A percentile compares a stretch with the other conserved stretches of the same genome.
Evolutionary conservation across 2,888 invertebrate genomes (phyloP).

Genomic region (Sminthurinus aureus): DNA sequence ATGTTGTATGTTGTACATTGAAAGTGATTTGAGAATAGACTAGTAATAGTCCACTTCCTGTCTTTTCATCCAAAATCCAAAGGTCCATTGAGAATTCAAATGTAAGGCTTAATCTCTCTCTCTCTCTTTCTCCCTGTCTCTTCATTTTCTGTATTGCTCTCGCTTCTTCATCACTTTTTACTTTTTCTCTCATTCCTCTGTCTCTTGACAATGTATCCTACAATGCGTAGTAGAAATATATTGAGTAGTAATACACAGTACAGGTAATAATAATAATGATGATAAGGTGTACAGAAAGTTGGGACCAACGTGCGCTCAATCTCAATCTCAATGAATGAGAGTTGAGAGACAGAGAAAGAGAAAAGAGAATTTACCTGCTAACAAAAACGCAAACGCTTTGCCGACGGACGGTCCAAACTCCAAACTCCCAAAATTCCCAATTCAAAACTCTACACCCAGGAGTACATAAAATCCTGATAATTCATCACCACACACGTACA

Average conservation of each 20-base stretch:
- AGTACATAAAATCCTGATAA: background rate
- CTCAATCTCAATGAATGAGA: background rate
- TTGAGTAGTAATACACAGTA: no score
- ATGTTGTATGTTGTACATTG: background rate
- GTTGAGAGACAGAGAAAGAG: no score
- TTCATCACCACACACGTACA: background rate
- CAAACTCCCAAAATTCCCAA: background rate
- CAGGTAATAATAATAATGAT: no score
- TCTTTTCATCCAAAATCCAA: conserved; percentile 50
- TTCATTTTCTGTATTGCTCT: background rate
- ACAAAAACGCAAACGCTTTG: background rate
- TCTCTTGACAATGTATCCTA: no score
- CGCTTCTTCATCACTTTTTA: no score
- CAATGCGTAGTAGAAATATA: no score
- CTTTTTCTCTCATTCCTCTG: no score
- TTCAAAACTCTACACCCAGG: background rate
- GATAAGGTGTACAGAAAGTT: background rate
- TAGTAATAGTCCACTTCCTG: conserved; percentile 55
- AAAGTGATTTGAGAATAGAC: background rate
- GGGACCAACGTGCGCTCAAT: conserved; percentile 15
- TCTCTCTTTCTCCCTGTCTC: conserved; percentile 10
- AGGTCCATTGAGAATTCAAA: conserved; percentile 25
- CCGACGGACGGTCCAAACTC: background rate
- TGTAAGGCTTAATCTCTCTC: background rate
- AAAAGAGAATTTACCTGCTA: conserved; percentile 11